Evolutionary conservation across 1,140 invertebrate species (phyloP).

Genomic region (Doryteuthis pealeii): DNA sequence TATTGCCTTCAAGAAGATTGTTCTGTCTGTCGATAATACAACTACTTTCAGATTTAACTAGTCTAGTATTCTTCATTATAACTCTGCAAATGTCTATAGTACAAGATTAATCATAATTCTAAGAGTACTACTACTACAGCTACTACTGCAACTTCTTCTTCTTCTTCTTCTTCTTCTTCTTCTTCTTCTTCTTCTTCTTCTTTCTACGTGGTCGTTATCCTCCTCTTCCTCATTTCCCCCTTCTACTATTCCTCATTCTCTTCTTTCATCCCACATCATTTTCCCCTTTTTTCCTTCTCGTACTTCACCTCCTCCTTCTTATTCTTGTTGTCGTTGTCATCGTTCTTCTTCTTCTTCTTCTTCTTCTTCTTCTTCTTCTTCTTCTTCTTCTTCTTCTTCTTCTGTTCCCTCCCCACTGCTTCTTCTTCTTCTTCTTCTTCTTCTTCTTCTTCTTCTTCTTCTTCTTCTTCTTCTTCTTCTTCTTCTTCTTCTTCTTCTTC

Average conservation of each 20-base stretch:
- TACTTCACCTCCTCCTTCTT: not conserved
- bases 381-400: not conserved
- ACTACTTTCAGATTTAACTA: no score
- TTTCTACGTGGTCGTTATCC: no score
- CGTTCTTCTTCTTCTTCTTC: not conserved
- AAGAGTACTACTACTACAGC: no score
- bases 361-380: not conserved
- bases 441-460: not conserved
- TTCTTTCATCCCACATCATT: not conserved
- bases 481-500: no score
- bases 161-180: not conserved
- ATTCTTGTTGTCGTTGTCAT: no score
- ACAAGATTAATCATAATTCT: no score
- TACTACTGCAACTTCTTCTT: not conserved
- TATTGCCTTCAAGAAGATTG: no score
- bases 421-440: not conserved
- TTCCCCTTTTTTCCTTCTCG: not conserved
- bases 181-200: not conserved
- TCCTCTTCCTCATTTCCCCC: not conserved
- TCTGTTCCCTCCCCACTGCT: not conserved
- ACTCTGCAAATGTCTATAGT: no score
- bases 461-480: no score
- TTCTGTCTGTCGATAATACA: no score
- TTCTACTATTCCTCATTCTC: not conserved
- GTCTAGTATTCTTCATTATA: no score